Evolutionary conservation across 2,797 vertebrate genomes (phyloP), one percentile per base, ranked within the genome.

Genomic region (Hafferia zeledoni): DNA sequence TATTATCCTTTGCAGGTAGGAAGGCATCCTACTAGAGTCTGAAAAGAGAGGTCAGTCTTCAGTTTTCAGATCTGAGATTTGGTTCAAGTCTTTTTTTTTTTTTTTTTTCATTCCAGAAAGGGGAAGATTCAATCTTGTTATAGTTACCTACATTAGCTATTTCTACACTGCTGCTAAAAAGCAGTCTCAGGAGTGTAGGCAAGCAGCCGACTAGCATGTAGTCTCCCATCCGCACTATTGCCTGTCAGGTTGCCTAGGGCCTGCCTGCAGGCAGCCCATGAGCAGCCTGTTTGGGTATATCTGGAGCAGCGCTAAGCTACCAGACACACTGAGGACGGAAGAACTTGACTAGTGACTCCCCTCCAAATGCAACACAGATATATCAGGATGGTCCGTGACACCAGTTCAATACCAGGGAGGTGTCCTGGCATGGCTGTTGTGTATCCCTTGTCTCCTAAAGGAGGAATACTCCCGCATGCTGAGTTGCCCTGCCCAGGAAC

Each of bases 391-490:
- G 17, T 37, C 47, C 44, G 25, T 55, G 57, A 37, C 18, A 6
- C 18, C 1, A 2, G 12, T 10, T 57, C 44, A 28, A 28, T 6
- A 13, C 6, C 11, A 23, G 43, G 55, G 13, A 12, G 52, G 65
- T 1, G 3, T 52, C 41, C 56, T 65, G 56, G 37, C 6, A 5
- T 0, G 16, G 56, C 49, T 87, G 41, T n/a, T 22, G 4, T 5
- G 24, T 8, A 12, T 25, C 22, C 6, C 12, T 75, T 37, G 15
- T 20, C 60, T 69, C 59, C 61, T 59, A 46, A 83, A 55, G 50
- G 56, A 71, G 35, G 17, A 55, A 41, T n/a, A 23, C 17, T 63
- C 16, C 25, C 0, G 0, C 0, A 0, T 0, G 1, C 17, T 0
- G 0, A 35, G 17, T 27, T 16, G 5, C 4, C 12, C 30, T 33